phyloP scores from a whole-genome alignment of 2,888 invertebrate genomes.

The Lasioglossum figueresi region DNA sequence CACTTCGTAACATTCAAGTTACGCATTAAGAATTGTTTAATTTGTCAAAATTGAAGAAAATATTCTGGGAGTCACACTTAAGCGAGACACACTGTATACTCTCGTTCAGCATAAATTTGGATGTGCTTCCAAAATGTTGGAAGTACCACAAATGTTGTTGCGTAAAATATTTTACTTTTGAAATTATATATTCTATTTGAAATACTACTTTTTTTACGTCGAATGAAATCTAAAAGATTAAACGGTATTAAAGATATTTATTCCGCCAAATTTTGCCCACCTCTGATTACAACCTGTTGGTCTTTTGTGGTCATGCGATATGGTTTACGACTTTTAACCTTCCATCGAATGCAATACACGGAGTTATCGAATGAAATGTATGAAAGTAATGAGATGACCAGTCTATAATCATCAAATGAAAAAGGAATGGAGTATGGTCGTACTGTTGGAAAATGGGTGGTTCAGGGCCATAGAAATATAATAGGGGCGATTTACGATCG shows the following conservation, averaged over 20 bases:
- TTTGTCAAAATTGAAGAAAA: too few relatives aligned
- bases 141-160: too few relatives aligned
- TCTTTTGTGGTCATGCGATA: background rate
- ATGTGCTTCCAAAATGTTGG: too few relatives aligned
- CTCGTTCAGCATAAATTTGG: background rate
- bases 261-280: background rate
- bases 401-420: background rate
- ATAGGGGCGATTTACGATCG: background rate
- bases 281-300: background rate
- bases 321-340: background rate
- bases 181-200: too few relatives aligned
- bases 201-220: too few relatives aligned
- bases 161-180: too few relatives aligned
- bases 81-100: too few relatives aligned
- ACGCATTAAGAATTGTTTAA: too few relatives aligned
- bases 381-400: background rate
- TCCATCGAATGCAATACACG: background rate
- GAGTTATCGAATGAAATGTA: background rate
- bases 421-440: background rate
- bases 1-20: too few relatives aligned
- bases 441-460: background rate
- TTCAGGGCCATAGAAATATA: background rate
- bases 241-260: background rate
- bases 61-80: too few relatives aligned
- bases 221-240: too few relatives aligned